Evolutionary conservation across 2,113 vertebrate genomes (phyloP), one percentile per base, ranked within the genome.

Genomic region (Barbus barbus): DNA sequence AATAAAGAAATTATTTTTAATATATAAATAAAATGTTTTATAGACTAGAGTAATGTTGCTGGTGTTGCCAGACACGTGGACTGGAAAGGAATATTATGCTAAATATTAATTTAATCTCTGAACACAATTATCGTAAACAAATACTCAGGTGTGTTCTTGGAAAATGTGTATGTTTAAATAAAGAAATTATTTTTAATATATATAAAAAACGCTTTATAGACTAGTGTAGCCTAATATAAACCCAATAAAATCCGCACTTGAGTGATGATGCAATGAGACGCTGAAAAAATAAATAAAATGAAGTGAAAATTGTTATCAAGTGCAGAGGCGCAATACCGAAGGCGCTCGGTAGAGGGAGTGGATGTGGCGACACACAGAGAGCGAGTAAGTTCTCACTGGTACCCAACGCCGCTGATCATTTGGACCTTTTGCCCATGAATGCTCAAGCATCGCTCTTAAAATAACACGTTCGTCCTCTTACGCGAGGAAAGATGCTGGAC

Each of bases 281-380:
- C 77, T 44, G 77, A 44, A 44, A 60, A 33, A 48, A n/a, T n/a
- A n/a, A n/a, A n/a, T n/a, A 38, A 26, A 26, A 48, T 16, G 13
- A 38, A 14, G 51, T 79, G 36, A 79, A 61, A 11, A 61, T 48
- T 80, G 60, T 18, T 31, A 80, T 46, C 38, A 80, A 80, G 78
- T 61, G 24, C 36, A 24, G 56, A 46, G 41, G 24, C 26, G 87
- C 72, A 77, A 0, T 89, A 73, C 28, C 0, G 5, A 6, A 0
- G 1, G 60, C 44, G 4, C 33, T 3, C 89, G 3, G 78, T 78
- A 88, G 92, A 76, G 87, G 85, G 86, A 1, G 84, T 48, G 4
- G 26, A 65, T 82, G 82, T 7, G 31, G 78, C 4, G 63, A 46
- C 78, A 58, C 73, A 78, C 2, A 31, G 14, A 53, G 11, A 76